A percentile compares a stretch with the other conserved stretches of the same genome.
These are phyloP conservation scores for Pteropus alecto DNA, from an alignment of 2,113 vertebrate species.

Conservation along the genomic window DNA sequence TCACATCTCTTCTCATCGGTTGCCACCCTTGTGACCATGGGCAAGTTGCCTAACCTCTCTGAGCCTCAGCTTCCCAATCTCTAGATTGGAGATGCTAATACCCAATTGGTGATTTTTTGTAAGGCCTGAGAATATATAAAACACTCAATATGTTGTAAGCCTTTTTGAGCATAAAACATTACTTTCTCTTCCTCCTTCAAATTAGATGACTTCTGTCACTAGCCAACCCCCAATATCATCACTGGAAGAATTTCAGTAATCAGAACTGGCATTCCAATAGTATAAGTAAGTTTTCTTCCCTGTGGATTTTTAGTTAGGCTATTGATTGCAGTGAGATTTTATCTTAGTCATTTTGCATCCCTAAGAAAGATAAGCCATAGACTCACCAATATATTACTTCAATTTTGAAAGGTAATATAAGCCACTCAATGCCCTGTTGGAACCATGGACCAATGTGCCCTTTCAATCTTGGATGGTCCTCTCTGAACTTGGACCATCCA, in stretches of 20 bases:
- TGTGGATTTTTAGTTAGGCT: background rate
- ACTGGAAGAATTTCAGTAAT: background rate
- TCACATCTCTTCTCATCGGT: background rate
- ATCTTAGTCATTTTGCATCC: background rate
- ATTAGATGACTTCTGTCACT: background rate
- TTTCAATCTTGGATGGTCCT: background rate
- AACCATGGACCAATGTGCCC: background rate
- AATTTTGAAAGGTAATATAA: background rate
- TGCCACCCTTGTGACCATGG: background rate
- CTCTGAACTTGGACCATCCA: background rate
- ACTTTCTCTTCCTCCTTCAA: background rate
- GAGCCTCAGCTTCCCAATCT: background rate
- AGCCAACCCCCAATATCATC: background rate
- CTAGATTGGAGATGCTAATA: background rate
- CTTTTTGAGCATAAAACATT: background rate
- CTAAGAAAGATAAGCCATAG: background rate
- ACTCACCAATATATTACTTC: background rate
- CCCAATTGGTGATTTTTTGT: background rate
- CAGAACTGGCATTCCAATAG: background rate
- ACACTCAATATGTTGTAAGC: background rate
- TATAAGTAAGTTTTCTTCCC: background rate
- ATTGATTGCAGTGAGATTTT: background rate
- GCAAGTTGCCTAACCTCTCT: background rate
- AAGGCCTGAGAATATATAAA: background rate
- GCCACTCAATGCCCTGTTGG: background rate